phyloP scores from a whole-genome alignment of 2,888 invertebrate genomes.

The Resseliella maxima region DNA sequence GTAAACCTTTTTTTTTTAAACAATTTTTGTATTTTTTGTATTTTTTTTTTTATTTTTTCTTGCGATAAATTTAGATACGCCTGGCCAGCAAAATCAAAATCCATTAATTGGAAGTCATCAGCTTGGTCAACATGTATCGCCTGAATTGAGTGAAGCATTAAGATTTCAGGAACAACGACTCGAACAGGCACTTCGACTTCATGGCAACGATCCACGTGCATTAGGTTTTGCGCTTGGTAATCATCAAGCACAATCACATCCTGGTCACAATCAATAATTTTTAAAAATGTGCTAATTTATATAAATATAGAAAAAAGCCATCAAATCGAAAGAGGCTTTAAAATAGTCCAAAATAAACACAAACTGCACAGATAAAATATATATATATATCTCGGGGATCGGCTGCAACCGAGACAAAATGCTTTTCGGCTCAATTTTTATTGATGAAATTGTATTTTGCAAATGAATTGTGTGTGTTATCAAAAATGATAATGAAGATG shows the following conservation, averaged over 20 bases:
- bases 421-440: background rate
- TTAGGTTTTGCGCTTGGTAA: constrained; percentile 77
- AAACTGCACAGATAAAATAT: too few relatives aligned
- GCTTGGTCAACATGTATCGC: constrained; percentile 71
- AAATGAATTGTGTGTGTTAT: background rate
- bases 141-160: constrained; percentile 78
- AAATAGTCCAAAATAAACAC: too few relatives aligned
- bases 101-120: constrained; percentile 58
- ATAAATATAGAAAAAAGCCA: too few relatives aligned
- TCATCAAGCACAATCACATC: constrained; percentile 58
- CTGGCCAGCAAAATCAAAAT: constrained; percentile 36
- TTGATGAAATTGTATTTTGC: background rate
- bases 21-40: too few relatives aligned
- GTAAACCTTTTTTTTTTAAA: too few relatives aligned
- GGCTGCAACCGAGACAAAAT: background rate
- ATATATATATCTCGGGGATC: too few relatives aligned
- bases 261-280: constrained; percentile 76
- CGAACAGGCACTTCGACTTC: constrained; percentile 84
- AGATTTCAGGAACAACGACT: constrained; percentile 82
- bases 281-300: background rate
- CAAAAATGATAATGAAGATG: background rate
- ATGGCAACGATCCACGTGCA: constrained; percentile 81
- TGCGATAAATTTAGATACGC: background rate
- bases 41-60: background rate
- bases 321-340: background rate